phyloP scores from a whole-genome alignment of 2,113 vertebrate species.

The Tamias sibiricus region DNA sequence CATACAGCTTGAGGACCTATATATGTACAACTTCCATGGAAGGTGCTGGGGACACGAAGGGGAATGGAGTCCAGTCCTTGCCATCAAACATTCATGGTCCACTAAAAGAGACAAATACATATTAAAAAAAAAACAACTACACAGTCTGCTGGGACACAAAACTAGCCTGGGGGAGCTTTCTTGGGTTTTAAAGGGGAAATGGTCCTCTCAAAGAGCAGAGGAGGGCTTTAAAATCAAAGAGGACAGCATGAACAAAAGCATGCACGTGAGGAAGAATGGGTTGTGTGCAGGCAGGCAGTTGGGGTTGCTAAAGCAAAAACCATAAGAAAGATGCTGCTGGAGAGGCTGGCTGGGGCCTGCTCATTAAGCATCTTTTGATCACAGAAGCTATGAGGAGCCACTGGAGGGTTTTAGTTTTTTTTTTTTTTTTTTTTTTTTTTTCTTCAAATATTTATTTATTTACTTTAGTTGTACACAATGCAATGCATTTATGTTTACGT shows the following conservation, averaged over 20 bases:
- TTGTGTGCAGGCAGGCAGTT: not conserved
- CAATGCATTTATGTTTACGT: too few species aligned
- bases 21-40: not conserved
- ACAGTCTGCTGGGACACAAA: not conserved
- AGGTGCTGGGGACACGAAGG: not conserved
- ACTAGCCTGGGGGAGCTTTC: not conserved
- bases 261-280: not conserved
- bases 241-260: not conserved
- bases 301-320: not conserved
- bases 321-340: not conserved
- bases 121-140: slow-evolving; percentile 6
- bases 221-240: not conserved
- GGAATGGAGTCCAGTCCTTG: not conserved
- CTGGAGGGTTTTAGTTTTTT: not conserved
- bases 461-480: too few species aligned
- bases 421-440: too few species aligned
- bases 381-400: not conserved
- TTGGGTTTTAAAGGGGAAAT: slow-evolving; percentile 43
- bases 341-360: not conserved
- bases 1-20: not conserved
- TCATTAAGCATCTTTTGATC: not conserved
- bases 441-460: too few species aligned
- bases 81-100: not conserved
- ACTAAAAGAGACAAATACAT: not conserved
- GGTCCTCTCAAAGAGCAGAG: not conserved